These are phyloP conservation scores for Limnephilus lunatus DNA, from an alignment of 2,888 invertebrate genomes.

Conservation along the genomic window DNA sequence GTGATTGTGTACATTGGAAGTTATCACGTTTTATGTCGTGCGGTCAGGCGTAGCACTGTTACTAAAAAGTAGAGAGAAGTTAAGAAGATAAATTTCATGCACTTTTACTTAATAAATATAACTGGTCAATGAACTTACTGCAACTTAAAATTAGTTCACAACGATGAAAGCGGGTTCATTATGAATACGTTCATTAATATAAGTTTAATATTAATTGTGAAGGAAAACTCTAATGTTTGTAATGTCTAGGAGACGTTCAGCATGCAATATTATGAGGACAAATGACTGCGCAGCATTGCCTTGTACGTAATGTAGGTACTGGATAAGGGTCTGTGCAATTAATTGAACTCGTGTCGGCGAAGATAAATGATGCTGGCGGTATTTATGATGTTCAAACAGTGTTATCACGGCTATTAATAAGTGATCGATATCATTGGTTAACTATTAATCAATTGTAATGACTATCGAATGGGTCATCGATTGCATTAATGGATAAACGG, in stretches of 20 bases:
- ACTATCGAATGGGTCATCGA: neutral
- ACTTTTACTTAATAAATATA: neutral
- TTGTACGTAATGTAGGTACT: neutral
- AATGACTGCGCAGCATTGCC: neutral
- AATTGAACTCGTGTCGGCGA: neutral
- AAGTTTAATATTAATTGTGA: neutral
- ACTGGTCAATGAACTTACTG: neutral
- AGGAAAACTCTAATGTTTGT: neutral
- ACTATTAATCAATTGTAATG: neutral
- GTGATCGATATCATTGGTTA: neutral
- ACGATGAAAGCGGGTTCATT: neutral
- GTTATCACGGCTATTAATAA: neutral
- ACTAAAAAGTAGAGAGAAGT: neutral
- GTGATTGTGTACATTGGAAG: neutral
- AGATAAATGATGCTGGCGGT: neutral
- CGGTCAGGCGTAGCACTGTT: neutral
- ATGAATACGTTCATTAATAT: neutral
- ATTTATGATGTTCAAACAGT: neutral
- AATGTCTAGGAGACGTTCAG: neutral
- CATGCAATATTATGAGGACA: neutral
- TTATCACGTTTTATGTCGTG: neutral
- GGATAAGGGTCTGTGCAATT: neutral
- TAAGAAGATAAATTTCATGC: neutral
- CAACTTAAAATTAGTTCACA: neutral
- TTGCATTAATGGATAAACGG: neutral